Evolutionary conservation across 2,888 invertebrate species (phyloP), one percentile per base, ranked within the genome.

Genomic region (Subacronicta megacephala): DNA sequence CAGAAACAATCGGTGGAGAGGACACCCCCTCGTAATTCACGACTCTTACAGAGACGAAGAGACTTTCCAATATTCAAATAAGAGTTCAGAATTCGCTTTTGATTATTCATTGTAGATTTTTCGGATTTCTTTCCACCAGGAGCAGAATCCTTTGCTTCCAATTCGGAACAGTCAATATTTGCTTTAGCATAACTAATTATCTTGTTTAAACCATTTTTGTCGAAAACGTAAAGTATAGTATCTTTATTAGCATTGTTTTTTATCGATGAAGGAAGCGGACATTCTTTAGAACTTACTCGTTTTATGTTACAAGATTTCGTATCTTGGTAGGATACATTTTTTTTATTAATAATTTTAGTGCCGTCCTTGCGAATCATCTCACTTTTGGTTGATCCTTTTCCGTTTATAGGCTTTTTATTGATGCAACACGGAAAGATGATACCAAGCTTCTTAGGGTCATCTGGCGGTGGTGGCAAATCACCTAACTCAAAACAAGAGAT

Each of bases 1-100:
- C 95, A 95, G 62, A 87, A 88, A 67, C 95, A 95, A 55, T 95
- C 95, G 0, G 91, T 93, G 58, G 92, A 93, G 9, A 95, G 79
- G 38, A 93, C 78, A 16, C 95, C 90, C 7, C 93, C 94, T 40
- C 95, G 87, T 16, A 95, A 83, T 67, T 95, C 95, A 9, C 95
- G 90, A 68, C 94, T 94, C 67, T 81, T 90, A 61, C 82, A 78
- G 4, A 54, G 1, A 13, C 55, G 74, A 2, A 84, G 31, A 12
- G 81, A 72, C 20, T 56, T 44, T 10, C 56, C 60, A 20, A 40
- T 23, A 3, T 45, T 62, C 23, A 42, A 20, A 17, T 20, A 41
- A 37, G 43, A 10, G 7, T 16, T 18, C 16, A 46, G 18, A 18
- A 33, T 57, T 35, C 9, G 40, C 40, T 52, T 31, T 18, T 49